Evolutionary conservation across 2,888 invertebrate genomes (phyloP), one percentile per base, ranked within the genome.

Genomic region (Pheosia tremula): DNA sequence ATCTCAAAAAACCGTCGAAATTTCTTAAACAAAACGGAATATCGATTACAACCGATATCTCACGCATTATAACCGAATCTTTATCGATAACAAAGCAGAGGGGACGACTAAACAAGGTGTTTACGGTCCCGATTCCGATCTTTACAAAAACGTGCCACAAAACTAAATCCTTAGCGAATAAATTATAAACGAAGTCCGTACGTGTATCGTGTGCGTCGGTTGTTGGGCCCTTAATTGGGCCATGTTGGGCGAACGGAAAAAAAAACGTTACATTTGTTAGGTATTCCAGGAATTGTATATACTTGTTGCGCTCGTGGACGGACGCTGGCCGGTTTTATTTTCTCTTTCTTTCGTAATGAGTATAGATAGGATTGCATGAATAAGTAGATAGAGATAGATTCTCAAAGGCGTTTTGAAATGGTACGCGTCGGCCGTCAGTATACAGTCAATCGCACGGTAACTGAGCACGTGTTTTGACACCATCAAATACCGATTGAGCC

Each of bases 191-290:
- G 81, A 81, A 77, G 82, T 80, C 80, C 79, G 81, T 77, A 71
- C 72, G 66, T 64, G 58, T 68, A 65, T 66, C 63, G 36, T 53
- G 57, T 70, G 76, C 65, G 69, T 65, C 65, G 74, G 59, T 66
- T 69, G 72, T 69, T 68, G 71, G 71, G 79, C 81, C 85, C 87
- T 93, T 93, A 93, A 93, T 93, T 93, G 93, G 92, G 86, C 89
- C 88, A 88, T 92, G 92, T 92, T 77, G 86, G 78, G 72, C 67
- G 85, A 84, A 85, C 86, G 82, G 82, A 88, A 24, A 24, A 89
- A 90, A 91, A 90, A 91, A 90, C 88, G 81, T 84, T 80, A 92
- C 92, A 93, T 92, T 92, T 90, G 91, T 93, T 91, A 89, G 91
- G 90, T 89, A 93, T 93, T 93, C 92, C 87, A 80, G 86, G 93